Percentiles rank a stretch among this genome's conserved stretches.
Evolutionary conservation across 2,888 invertebrate genomes (phyloP).

Genomic region (Seira ritae): DNA sequence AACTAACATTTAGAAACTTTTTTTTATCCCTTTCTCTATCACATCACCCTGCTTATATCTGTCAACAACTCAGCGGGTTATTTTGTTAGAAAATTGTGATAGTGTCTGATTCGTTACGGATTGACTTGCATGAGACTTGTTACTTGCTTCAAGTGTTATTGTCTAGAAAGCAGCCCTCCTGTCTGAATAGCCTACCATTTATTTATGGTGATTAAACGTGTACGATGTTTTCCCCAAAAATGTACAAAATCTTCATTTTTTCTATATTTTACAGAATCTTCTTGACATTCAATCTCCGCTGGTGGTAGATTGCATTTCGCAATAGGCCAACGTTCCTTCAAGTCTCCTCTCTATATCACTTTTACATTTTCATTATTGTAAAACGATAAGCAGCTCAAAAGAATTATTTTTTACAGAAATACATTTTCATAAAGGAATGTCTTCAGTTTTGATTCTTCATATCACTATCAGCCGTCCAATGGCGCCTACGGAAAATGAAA

Average conservation of each 20-base stretch:
- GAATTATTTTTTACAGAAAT: background rate
- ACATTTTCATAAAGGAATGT: background rate
- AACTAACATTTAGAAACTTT: conserved; percentile 3
- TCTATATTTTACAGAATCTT: background rate
- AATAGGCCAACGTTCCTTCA: background rate
- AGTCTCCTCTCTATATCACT: background rate
- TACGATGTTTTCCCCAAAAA: background rate
- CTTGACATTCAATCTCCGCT: background rate
- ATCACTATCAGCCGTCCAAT: too few relatives aligned
- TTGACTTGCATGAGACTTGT: background rate
- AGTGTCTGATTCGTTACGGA: conserved; percentile 7
- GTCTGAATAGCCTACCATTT: background rate
- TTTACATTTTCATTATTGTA: background rate
- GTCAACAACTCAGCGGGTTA: conserved; percentile 5
- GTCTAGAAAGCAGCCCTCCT: background rate
- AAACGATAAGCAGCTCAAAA: background rate
- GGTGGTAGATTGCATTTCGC: conserved; percentile 1
- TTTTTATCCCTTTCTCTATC: conserved; percentile 13
- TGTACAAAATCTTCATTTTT: background rate
- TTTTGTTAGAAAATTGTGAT: conserved; percentile 4
- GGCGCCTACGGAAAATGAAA: conserved; percentile 5
- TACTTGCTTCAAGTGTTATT: too few relatives aligned
- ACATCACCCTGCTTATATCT: background rate
- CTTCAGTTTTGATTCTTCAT: background rate
- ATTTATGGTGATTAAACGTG: conserved; percentile 2